Evolutionary conservation across 1,140 invertebrate genomes (phyloP), one percentile per base, ranked within the genome.

Genomic region (Probaryconus sp.): DNA sequence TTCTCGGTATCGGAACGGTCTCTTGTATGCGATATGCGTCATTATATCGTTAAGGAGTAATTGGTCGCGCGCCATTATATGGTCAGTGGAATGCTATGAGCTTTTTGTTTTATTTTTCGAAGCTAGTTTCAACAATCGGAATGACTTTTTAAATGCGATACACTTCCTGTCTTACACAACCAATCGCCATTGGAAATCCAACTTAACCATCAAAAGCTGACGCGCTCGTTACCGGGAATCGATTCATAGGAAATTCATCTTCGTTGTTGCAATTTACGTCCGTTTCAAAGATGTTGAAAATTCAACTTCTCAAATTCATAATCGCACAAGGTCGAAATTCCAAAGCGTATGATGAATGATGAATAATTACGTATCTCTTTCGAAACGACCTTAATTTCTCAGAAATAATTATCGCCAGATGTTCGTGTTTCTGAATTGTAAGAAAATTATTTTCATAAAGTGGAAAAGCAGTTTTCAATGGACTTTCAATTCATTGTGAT

Each of bases 331-430:
- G 60, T 53, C 60, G 48, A 51, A 64, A 64, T 53, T 26, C 42
- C 50, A 67, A 17, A 40, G 31, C n/a, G 18, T 53, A 45, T 65
- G 48, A 65, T 65, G 48, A 35, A 53, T 45, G 61, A 43, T 17
- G 28, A 55, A 35, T 65, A 65, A 65, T 65, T 55, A 56, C 35
- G 40, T 47, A 48, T n/a, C n/a, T 48, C 48, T 55, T 56, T 65
- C 50, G 31, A 65, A 53, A 55, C 33, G 61, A 31, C 61, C 61
- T 65, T 42, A 65, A 65, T 65, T 24, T 28, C 20, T 35, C 16
- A 31, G 42, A 51, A 56, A 65, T 40, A 56, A 65, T 65, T 55
- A 65, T 21, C 40, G 11, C 35, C 18, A 14, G 5, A 26, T 21
- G 42, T 45, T 42, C 60, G n/a, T 45, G 10, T 24, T 26, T 24